Base-by-base conservation (phyloP, 2,888 invertebrate species). In the Drosophila macrospina region DNA sequence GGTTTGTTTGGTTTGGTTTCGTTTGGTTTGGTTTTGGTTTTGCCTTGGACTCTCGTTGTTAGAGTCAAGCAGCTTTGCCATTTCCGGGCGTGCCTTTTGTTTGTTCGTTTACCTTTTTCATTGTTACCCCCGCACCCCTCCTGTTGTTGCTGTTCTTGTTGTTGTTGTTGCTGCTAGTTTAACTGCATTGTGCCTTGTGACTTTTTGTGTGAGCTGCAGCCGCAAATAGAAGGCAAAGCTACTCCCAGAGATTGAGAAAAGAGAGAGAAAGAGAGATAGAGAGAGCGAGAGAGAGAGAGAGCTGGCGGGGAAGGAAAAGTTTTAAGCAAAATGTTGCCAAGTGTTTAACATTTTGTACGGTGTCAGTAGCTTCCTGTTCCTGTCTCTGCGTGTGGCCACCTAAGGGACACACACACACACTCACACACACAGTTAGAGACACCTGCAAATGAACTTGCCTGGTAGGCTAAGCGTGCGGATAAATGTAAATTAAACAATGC, bases 271-370 rank as follows among this genome's bases (percentile, higher is more conserved):
- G 47, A 69, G 68, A 70, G 34, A 34, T 45, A 16, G 30, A 37
- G 42, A 24, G 63, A 28, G 7, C 10, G 20, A 16, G 42, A 32
- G 42, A 36, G 10, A 24, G 24, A 24, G 1, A 6, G 39, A 39
- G n/a, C 39, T 63, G 28, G 36, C 20, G 44, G 13, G 71, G 67
- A 47, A 52, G 71, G 68, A 72, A 82, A 83, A 83, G 87, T 83
- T 83, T 83, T 83, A 81, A 83, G 87, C 83, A 86, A 74, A 83
- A 83, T 86, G 83, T 83, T 86, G 83, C 79, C 83, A 83, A 90
- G 90, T 91, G 90, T 91, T 90, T 89, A 90, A 90, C 91, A 91
- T 89, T 90, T 90, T 91, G 90, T 90, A 87, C 79, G 80, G 89
- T 90, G 90, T 90, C 90, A 90, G 90, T 86, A 76, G 86, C 88